Percentiles rank a stretch among this genome's conserved stretches.
phyloP scores from a whole-genome alignment of 2,888 invertebrate species.

The Acanthosepion lycidas region DNA sequence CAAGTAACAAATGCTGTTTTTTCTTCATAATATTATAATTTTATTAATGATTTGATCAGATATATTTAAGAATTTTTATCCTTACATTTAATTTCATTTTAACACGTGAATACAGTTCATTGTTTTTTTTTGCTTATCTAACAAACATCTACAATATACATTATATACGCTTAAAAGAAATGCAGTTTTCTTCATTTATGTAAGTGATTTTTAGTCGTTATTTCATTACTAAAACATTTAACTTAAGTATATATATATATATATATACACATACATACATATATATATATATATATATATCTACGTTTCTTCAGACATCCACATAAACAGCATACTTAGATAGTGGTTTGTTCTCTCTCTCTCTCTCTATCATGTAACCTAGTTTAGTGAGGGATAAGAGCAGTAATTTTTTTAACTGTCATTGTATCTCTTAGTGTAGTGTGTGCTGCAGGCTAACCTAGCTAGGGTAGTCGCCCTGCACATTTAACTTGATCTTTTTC shows the following conservation, averaged over 20 bases:
- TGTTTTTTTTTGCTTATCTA: neutral
- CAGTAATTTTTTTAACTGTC: neutral
- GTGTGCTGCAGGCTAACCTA: slow-evolving; percentile 7
- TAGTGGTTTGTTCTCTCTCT: slow-evolving; percentile 17
- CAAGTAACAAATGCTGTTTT: too few species aligned
- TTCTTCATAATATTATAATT: neutral
- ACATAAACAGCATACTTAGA: neutral
- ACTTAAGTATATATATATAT: neutral
- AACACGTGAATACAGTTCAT: neutral
- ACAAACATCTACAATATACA: too few species aligned
- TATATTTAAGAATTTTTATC: neutral
- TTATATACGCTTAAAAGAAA: neutral
- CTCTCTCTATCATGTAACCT: neutral
- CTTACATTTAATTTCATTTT: neutral
- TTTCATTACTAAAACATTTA: neutral
- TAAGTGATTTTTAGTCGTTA: neutral
- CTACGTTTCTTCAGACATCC: neutral
- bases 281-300: neutral
- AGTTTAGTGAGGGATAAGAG: neutral
- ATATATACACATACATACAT: neutral
- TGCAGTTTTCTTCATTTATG: neutral
- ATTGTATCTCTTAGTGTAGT: neutral
- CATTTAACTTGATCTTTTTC: neutral
- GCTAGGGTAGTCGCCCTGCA: neutral
- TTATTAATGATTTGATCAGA: neutral